A percentile compares a stretch with the other conserved stretches of the same genome.
These are phyloP conservation scores for Tokudaia muenninki DNA, from an alignment of 2,797 vertebrate genomes.

Conservation along the genomic window DNA sequence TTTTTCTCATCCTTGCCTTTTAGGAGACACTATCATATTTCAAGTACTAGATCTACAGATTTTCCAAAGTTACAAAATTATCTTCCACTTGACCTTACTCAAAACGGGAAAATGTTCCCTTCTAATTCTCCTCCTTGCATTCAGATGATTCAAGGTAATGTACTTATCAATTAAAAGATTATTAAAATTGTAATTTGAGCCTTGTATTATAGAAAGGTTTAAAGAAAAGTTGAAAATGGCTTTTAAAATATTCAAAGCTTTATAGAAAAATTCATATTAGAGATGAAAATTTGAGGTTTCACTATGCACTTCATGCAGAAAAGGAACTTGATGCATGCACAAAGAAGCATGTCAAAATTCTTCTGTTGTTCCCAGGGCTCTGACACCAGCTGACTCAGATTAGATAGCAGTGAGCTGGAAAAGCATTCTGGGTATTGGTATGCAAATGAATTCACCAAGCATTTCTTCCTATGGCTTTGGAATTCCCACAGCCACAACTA, in stretches of 20 bases:
- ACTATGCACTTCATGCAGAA: constrained; percentile 59
- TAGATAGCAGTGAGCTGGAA: constrained; percentile 82
- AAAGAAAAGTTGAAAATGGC: constrained; percentile 54
- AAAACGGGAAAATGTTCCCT: background rate
- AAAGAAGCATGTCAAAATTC: constrained; percentile 78
- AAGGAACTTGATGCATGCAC: constrained; percentile 75
- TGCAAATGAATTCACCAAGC: constrained; percentile 81
- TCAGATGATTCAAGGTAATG: constrained; percentile 1
- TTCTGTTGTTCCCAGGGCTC: constrained; percentile 78
- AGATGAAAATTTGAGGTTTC: constrained; percentile 69
- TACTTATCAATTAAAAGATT: constrained; percentile 43
- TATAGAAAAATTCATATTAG: constrained; percentile 55
- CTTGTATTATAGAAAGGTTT: constrained; percentile 36
- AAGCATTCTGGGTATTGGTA: constrained; percentile 83
- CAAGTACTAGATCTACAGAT: background rate
- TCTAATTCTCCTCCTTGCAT: background rate
- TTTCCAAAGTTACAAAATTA: background rate
- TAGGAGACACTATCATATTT: background rate
- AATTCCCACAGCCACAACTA: constrained; percentile 82
- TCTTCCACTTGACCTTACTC: background rate
- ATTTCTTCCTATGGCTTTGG: constrained; percentile 79
- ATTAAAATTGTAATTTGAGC: constrained; percentile 6
- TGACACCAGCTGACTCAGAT: constrained; percentile 83
- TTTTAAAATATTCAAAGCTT: constrained; percentile 55
- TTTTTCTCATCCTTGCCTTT: background rate